Conservation (phyloP, 2,113 vertebrate species). For the Cephalopholis sonnerati region DNA sequence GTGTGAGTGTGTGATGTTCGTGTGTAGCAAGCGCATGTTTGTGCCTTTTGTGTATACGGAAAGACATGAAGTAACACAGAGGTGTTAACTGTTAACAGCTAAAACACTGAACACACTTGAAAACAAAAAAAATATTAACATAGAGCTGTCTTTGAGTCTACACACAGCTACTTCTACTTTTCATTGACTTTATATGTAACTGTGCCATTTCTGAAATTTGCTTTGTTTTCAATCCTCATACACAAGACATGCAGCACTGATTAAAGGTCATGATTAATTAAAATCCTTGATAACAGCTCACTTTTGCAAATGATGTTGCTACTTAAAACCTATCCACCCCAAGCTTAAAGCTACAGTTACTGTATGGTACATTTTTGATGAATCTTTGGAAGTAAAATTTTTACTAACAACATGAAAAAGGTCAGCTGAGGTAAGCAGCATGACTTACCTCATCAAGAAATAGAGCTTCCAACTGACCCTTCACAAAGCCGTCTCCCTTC, state of each 20-base stretch:
- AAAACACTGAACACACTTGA: neutral
- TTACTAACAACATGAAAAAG: neutral
- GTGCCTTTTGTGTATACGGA: neutral
- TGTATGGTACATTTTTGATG: neutral
- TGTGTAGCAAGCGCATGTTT: neutral
- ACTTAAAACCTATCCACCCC: neutral
- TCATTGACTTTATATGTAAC: neutral
- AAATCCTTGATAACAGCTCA: neutral
- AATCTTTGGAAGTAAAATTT: too few relatives aligned
- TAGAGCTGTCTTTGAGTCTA: neutral
- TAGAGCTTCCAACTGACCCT: neutral
- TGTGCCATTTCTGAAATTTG: neutral
- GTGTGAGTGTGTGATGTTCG: slow-evolving; percentile 5
- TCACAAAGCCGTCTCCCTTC: too few relatives aligned
- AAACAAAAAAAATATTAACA: neutral
- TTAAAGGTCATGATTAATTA: neutral
- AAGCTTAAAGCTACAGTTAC: too few relatives aligned
- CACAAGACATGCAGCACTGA: neutral
- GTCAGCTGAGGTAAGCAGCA: neutral
- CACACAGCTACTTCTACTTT: neutral
- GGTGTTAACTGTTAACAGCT: too few relatives aligned
- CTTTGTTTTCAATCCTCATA: neutral
- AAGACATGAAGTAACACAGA: neutral
- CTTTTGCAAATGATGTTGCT: neutral
- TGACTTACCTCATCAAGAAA: neutral